Percentiles rank a stretch among this genome's conserved stretches.
Conservation (phyloP, 2,888 invertebrate species). For the Cryptus viduatorius region DNA sequence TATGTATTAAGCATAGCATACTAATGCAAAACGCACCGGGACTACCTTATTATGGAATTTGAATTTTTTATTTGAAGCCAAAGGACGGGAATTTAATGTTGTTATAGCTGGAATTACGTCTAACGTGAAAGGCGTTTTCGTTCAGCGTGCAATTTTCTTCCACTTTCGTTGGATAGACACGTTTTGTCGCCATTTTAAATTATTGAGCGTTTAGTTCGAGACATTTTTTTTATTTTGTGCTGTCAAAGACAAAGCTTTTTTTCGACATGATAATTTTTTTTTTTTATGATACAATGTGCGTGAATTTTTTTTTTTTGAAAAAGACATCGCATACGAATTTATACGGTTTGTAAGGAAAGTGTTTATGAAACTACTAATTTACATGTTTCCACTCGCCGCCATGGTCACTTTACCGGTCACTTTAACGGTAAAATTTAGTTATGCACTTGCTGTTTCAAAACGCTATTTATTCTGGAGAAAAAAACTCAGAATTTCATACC, state of each 20-base stretch:
- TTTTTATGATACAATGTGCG: too few relatives aligned
- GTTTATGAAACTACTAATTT: too few relatives aligned
- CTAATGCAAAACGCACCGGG: neutral
- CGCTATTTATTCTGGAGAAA: too few relatives aligned
- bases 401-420: too few relatives aligned
- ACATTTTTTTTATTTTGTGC: neutral
- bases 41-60: slow-evolving; percentile 40
- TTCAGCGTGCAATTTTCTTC: neutral
- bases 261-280: neutral
- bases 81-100: neutral
- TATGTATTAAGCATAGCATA: slow-evolving; percentile 32
- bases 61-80: neutral
- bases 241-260: neutral
- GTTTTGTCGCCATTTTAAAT: slow-evolving; percentile 4
- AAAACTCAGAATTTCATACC: too few relatives aligned
- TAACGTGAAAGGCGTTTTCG: slow-evolving; percentile 12
- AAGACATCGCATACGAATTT: too few relatives aligned
- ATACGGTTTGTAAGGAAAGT: too few relatives aligned
- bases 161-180: slow-evolving; percentile 10
- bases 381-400: too few relatives aligned
- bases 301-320: too few relatives aligned
- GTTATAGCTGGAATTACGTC: slow-evolving; percentile 20
- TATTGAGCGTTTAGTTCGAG: neutral
- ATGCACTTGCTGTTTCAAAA: too few relatives aligned
- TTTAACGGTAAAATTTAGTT: too few relatives aligned